These are phyloP conservation scores for Drosophila quadrilineata DNA, from an alignment of 1,140 invertebrate species.

Conservation along the genomic window DNA sequence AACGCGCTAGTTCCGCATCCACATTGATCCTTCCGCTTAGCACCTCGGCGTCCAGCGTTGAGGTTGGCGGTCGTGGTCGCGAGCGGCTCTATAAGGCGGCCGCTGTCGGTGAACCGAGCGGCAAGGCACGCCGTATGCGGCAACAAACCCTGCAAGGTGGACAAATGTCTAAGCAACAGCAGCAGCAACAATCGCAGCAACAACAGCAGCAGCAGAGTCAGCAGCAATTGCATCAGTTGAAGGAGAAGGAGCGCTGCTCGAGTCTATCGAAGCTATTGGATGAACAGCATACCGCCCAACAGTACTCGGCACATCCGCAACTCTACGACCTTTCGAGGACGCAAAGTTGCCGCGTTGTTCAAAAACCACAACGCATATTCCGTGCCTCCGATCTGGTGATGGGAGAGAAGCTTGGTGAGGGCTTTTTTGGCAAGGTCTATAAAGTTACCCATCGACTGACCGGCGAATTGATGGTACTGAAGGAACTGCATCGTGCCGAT, in stretches of 20 bases:
- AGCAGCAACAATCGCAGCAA: slow-evolving; percentile 6
- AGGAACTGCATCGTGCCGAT: slow-evolving; percentile 95
- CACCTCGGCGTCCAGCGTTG: slow-evolving; percentile 71
- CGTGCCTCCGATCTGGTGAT: slow-evolving; percentile 92
- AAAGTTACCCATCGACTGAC: slow-evolving; percentile 95
- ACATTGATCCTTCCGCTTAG: slow-evolving; percentile 62
- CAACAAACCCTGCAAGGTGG: slow-evolving; percentile 42
- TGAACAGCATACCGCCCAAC: slow-evolving; percentile 80
- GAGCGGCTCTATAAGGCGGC: slow-evolving; percentile 51
- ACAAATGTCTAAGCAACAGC: slow-evolving; percentile 5
- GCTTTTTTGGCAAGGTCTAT: slow-evolving; percentile 96
- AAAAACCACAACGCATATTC: slow-evolving; percentile 89
- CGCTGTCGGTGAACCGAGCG: slow-evolving; percentile 23
- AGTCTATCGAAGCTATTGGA: slow-evolving; percentile 93
- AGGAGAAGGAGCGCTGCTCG: slow-evolving; percentile 90
- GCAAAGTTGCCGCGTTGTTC: slow-evolving; percentile 92
- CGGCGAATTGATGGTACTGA: slow-evolving; percentile 96
- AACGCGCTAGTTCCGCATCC: slow-evolving; percentile 58
- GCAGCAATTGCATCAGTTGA: slow-evolving; percentile 33
- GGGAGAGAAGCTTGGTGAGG: slow-evolving; percentile 94
- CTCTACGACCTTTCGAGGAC: slow-evolving; percentile 90
- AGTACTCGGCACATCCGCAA: slow-evolving; percentile 58
- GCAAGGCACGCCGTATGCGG: slow-evolving; percentile 47
- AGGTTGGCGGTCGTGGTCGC: slow-evolving; percentile 56
- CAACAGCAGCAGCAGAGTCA: slow-evolving; percentile 4